Evolutionary conservation across 2,797 vertebrate genomes (phyloP), one percentile per base, ranked within the genome.

Genomic region (Silurus lanzhouensis): DNA sequence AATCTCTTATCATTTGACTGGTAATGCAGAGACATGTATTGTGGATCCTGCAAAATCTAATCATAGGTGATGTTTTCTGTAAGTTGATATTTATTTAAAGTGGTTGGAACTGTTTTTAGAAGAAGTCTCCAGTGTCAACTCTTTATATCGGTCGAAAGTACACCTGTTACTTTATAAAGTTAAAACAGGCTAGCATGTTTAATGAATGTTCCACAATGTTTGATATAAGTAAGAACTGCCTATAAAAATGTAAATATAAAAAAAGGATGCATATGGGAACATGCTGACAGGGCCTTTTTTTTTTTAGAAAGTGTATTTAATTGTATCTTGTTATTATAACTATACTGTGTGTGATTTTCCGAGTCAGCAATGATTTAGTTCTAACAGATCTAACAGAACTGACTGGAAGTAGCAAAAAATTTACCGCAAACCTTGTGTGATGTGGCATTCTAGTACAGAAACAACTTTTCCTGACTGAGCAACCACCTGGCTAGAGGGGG

Each of bases 401-500:
- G 20, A 22, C 17, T 38, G 55, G 25, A 68, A 25, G 78, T 76
- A 22, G 38, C 38, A 27, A 31, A 27, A 20, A 44, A 9, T 14
- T 31, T 61, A 20, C 48, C 66, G 60, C 64, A 79, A n/a, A 84
- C 70, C 48, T 78, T 46, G n/a, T 64, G 52, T 71, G 83, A 83
- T 72, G 58, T 58, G 20, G 75, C 75, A 84, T 44, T 74, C 19
- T 84, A 66, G 81, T 0, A 76, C 38, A 80, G 84, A 84, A 83
- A 58, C 74, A 87, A 22, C 63, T 86, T 84, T 86, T 84, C 85
- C 71, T 15, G 46, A 86, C 72, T 66, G 63, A 74, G 82, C 84
- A 68, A 9, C 63, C 75, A 52, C 44, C 68, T 83, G 84, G 52
- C 61, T 81, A 78, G 78, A 81, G 66, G 83, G 66, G 78, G 74